Base-by-base conservation (phyloP, 2,888 invertebrate genomes). In the Eupithecia tripunctaria region DNA sequence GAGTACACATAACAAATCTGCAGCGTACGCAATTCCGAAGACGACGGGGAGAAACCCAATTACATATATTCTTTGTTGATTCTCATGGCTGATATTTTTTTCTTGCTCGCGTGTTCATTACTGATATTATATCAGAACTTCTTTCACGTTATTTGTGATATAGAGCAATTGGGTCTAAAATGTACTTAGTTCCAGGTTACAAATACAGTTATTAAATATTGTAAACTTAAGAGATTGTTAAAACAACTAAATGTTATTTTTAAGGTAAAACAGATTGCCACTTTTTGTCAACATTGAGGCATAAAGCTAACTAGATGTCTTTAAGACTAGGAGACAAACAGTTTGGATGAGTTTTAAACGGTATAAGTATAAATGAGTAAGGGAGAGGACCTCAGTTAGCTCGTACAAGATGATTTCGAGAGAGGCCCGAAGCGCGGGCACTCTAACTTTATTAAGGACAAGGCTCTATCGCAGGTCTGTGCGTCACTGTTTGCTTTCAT, bases 381-480 rank as follows among this genome's bases (percentile, higher is more conserved):
- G 25, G 25, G 25, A 51, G 21, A 21, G n/a, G 25, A 70, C 83
- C 85, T 85, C 83, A 88, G 88, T 90, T 88, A 89, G 87, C 82
- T 82, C 81, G 83, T 82, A 85, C 84, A 89, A 88, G 87, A 86
- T 86, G 88, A 88, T 86, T 87, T 80, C 77, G 83, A 85, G 83
- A 84, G 80, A 79, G 79, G 85, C 85, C 84, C 84, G 82, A 82
- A 86, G 88, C 86, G 82, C 81, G 82, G 87, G 82, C 89, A 87
- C 89, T 90, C 89, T 93, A 93, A 94, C 91, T 93, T 91, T 91
- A 93, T 92, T 92, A 93, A 90, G 88, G 86, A 88, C 84, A 87
- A 89, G 85, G 86, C 90, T 88, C 85, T 87, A 84, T 72, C 63
- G 86, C 89, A 63, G 63, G 21, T 47, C 60, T 67, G 41, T 68